Percentiles rank a stretch among this genome's conserved stretches.
Evolutionary conservation across 2,888 invertebrate genomes (phyloP).

Genomic region (Neoitamus cyanurus): DNA sequence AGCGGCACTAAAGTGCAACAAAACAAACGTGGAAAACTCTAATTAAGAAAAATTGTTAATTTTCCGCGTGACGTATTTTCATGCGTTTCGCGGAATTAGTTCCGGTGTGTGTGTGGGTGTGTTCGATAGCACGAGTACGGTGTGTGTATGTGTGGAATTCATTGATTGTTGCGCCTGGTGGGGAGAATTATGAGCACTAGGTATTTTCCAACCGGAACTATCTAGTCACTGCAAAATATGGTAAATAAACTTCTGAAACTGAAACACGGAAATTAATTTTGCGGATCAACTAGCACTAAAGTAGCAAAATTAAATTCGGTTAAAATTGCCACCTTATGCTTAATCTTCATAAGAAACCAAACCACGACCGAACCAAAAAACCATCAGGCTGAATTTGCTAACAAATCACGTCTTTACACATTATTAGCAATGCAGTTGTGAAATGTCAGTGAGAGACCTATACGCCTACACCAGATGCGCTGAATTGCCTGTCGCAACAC

Average conservation of each 20-base stretch:
- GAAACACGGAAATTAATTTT: background rate
- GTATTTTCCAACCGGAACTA: background rate
- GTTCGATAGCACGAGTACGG: background rate
- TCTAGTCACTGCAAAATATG: background rate
- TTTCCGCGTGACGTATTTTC: background rate
- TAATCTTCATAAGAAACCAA: too few species aligned
- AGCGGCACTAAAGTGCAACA: background rate
- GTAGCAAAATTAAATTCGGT: too few species aligned
- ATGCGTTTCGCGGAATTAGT: background rate
- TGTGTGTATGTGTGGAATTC: background rate
- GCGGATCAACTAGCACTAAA: too few species aligned
- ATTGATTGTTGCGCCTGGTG: background rate
- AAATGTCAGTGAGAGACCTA: too few species aligned
- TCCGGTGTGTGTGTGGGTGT: background rate
- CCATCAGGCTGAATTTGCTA: too few species aligned
- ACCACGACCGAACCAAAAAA: too few species aligned
- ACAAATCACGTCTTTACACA: too few species aligned
- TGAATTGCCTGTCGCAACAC: too few species aligned
- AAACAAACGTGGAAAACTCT: background rate
- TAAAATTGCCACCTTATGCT: too few species aligned
- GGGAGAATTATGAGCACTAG: background rate
- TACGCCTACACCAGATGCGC: too few species aligned
- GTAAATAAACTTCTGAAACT: background rate
- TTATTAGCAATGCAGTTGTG: too few species aligned
- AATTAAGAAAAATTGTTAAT: conserved; percentile 1